A percentile compares a stretch with the other conserved stretches of the same genome.
Evolutionary conservation across 2,797 vertebrate genomes (phyloP).

Genomic region (Falco concolor): DNA sequence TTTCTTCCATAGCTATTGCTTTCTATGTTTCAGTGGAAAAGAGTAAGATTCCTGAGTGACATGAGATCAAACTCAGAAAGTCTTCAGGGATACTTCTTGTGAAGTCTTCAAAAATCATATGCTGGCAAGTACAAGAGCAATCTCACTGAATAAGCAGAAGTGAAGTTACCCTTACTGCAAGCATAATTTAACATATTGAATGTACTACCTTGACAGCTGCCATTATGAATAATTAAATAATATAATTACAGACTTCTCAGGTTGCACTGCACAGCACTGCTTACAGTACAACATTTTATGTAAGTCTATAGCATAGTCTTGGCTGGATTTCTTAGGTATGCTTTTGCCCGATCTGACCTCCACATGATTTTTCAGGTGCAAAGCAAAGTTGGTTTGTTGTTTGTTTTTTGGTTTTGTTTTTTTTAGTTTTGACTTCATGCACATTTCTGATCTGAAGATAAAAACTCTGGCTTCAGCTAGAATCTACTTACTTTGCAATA

Average conservation of each 20-base stretch:
- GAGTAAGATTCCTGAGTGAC: background rate
- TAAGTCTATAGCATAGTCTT: background rate
- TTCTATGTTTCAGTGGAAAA: background rate
- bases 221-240: conserved; percentile 30
- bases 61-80: background rate
- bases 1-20: background rate
- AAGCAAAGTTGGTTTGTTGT: background rate
- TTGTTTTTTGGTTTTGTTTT: too few species aligned
- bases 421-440: background rate
- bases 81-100: background rate
- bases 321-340: background rate
- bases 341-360: background rate
- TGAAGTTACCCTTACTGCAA: background rate
- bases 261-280: background rate
- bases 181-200: conserved; percentile 14
- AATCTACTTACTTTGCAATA: background rate
- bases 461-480: background rate
- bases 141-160: background rate
- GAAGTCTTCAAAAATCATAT: background rate
- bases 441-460: background rate
- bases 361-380: background rate
- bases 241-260: background rate
- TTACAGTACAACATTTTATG: background rate
- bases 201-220: background rate
- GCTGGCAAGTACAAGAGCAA: background rate